phyloP scores from a whole-genome alignment of 2,888 invertebrate genomes.

The Fragum fragum region DNA sequence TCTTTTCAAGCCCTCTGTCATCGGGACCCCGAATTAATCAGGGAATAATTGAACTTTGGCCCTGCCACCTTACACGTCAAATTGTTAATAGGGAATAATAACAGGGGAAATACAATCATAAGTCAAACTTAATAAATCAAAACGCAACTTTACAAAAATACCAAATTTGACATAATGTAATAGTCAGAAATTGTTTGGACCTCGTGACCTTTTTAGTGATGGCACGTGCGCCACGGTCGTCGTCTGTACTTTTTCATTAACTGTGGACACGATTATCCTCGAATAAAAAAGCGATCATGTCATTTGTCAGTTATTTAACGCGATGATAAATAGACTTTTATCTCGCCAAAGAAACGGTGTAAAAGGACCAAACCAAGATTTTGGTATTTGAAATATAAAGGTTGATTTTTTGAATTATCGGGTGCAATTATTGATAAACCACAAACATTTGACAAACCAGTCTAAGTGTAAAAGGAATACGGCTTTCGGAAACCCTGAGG shows the following conservation, averaged over 20 bases:
- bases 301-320: conserved; percentile 30
- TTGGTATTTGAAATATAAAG: too few species aligned
- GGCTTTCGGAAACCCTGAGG: too few species aligned
- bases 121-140: conserved; percentile 43
- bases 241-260: conserved; percentile 30
- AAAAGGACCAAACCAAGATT: too few species aligned
- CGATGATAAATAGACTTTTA: conserved; percentile 10
- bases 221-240: conserved; percentile 11
- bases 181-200: conserved; percentile 13
- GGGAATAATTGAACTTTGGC: conserved; percentile 40
- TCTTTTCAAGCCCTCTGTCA: conserved; percentile 5
- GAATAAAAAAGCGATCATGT: conserved; percentile 25
- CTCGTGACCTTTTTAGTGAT: conserved; percentile 20
- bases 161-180: conserved; percentile 41
- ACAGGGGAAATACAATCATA: conserved; percentile 39
- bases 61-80: conserved; percentile 25
- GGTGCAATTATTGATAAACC: too few species aligned
- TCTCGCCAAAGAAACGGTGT: too few species aligned
- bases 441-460: too few species aligned
- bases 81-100: conserved; percentile 33
- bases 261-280: conserved; percentile 21
- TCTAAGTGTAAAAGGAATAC: too few species aligned
- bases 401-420: too few species aligned
- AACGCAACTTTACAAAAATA: conserved; percentile 34
- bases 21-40: conserved; percentile 4